Base-by-base conservation (phyloP, 2,888 invertebrate species). In the Cerceris ruficornis region DNA sequence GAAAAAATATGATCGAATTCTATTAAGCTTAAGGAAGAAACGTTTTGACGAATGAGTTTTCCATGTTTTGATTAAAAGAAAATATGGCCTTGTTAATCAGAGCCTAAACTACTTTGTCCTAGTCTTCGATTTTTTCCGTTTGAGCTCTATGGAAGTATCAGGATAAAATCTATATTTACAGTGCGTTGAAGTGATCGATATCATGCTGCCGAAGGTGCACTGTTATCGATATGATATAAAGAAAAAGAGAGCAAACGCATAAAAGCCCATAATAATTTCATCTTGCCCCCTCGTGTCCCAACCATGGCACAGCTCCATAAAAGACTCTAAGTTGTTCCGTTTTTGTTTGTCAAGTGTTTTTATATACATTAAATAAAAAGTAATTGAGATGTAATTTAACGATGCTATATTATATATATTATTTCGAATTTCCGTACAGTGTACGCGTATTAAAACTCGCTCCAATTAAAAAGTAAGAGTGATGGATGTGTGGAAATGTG, bases 301-400 rank as follows among this genome's bases (percentile, higher is more conserved):
- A 75, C 78, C 80, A 80, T 71, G 82, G 64, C 83, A 80, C 90
- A 89, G 90, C 91, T 91, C 91, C 90, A 87, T 86, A 88, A 87
- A 90, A 91, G 86, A 91, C 88, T 87, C 87, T 90, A 90, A 90
- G 90, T 91, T 90, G 90, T 91, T 91, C 90, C 89, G 91, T 91
- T 91, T 91, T 91, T 91, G 91, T 91, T 91, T 91, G 90, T 91
- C 90, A 91, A 91, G 91, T 91, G 91, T 91, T 91, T 85, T 91
- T 91, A 90, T 91, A 91, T 91, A 84, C 90, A 90, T 88, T 84
- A 88, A 28, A 28, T 28, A 28, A 28, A 84, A 87, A 85, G 74
- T 85, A 89, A 88, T 85, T 84, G 85, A 88, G 81, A 87, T 89
- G 87, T 91, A 91, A 90, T 91, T 91, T 89, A 91, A 89, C 83